A percentile compares a stretch with the other conserved stretches of the same genome.
These are phyloP conservation scores for Bagarius yarrelli DNA, from an alignment of 2,113 vertebrate genomes.

Conservation along the genomic window DNA sequence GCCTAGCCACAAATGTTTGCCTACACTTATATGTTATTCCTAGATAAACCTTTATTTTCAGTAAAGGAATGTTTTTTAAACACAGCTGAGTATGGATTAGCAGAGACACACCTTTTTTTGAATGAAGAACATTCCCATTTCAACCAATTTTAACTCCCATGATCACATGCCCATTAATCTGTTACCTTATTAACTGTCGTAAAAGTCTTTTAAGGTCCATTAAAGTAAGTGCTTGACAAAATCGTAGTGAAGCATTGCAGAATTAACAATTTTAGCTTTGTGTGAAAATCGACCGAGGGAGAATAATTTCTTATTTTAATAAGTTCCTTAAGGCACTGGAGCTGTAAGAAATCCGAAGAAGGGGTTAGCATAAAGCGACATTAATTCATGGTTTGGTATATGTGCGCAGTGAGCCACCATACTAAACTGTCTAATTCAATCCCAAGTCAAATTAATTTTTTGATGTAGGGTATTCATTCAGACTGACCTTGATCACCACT, in stretches of 20 bases:
- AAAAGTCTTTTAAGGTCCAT: no score
- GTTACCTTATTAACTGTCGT: no score
- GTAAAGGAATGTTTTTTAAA: constrained; percentile 25
- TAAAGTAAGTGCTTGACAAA: no score
- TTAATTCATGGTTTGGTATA: constrained; percentile 19
- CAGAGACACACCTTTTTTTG: not conserved
- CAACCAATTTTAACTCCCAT: no score
- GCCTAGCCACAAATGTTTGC: constrained; percentile 28
- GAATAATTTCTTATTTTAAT: no score
- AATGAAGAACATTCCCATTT: constrained; percentile 4
- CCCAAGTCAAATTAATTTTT: constrained; percentile 26
- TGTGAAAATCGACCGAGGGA: no score
- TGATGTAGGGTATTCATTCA: constrained; percentile 26
- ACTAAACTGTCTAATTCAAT: not conserved
- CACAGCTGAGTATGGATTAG: constrained; percentile 1
- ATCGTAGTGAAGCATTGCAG: no score
- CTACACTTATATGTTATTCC: constrained; percentile 32
- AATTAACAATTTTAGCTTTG: no score
- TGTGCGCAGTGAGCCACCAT: constrained; percentile 1
- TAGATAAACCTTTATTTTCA: constrained; percentile 30
- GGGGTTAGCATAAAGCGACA: not conserved
- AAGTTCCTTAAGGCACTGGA: not conserved
- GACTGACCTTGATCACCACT: constrained; percentile 29
- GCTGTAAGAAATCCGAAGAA: constrained; percentile 16
- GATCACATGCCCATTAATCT: no score